Base-by-base conservation (phyloP, 2,888 invertebrate genomes). In the Drosophila conformis region DNA sequence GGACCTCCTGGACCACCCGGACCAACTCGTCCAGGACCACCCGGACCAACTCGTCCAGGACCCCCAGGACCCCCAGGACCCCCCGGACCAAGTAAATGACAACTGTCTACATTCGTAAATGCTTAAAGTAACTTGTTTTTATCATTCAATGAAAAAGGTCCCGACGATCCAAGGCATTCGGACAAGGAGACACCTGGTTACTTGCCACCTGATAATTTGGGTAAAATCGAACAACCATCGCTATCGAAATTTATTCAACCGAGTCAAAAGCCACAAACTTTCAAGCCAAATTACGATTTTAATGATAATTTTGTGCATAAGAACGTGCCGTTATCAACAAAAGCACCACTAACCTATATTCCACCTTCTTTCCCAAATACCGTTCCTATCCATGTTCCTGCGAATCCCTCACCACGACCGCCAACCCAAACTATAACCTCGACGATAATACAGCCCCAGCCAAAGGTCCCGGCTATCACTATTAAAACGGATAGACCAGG, bases 201-300 rank as follows among this genome's bases (percentile, higher is more conserved):
- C 61, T 83, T 93, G 86, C 92, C 91, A 77, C 91, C 91, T 59
- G 94, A 94, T 56, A 94, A 95, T 54, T 93, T 94, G 77, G 94
- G 94, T 94, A 92, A 91, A 85, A 85, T 84, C 77, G 80, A 78
- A 62, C 94, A 94, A 42, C 82, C 90, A 72, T 78, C 89, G 72
- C 65, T 74, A 70, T 82, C 87, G 65, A 80, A 80, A 78, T 71
- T 83, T 80, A 81, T 85, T 78, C 80, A 82, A 78, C 79, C 77
- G 73, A 69, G 57, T 67, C 74, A 67, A 78, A 88, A 62, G 73
- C 76, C 73, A 84, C 73, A 75, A 68, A 76, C 84, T 76, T 86
- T 78, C 74, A 90, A 86, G 79, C 82, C 91, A 73, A 88, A 87
- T 87, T 91, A 90, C 83, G 83, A 75, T 51, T 69, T 63, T 49